Conservation (phyloP, 2,888 invertebrate genomes). For the Spodoptera exigua region DNA sequence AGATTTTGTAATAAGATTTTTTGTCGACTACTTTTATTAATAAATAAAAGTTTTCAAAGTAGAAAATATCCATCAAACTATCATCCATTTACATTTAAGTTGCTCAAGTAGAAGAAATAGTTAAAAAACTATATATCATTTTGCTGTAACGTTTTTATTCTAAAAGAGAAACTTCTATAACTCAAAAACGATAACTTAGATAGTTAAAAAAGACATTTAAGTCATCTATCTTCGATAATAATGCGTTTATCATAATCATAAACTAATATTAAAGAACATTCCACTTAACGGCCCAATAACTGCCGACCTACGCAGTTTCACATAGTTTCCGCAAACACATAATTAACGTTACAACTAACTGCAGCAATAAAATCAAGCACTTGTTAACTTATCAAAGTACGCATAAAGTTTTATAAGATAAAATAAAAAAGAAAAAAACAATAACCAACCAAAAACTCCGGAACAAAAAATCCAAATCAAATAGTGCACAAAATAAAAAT, state of each 20-base stretch:
- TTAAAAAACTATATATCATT: no score
- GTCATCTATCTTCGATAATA: constrained; percentile 40
- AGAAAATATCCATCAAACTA: no score
- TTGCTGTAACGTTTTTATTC: constrained; percentile 14
- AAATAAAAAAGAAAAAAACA: constrained; percentile 67
- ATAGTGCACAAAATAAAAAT: constrained; percentile 85
- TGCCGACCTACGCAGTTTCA: constrained; percentile 38
- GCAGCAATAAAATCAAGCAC: constrained; percentile 44
- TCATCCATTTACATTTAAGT: no score
- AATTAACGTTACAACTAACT: constrained; percentile 24
- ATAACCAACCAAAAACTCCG: constrained; percentile 87
- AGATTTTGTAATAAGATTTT: constrained; percentile 33
- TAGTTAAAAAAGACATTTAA: constrained; percentile 18
- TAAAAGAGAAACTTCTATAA: constrained; percentile 4
- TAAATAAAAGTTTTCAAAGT: no score
- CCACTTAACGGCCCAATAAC: constrained; percentile 40
- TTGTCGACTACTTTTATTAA: no score
- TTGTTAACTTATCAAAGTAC: constrained; percentile 46
- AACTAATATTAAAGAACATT: constrained; percentile 44
- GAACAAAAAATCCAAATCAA: constrained; percentile 87
- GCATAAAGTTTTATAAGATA: constrained; percentile 43
- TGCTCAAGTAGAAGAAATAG: no score
- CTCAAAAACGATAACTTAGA: constrained; percentile 7
- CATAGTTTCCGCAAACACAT: constrained; percentile 37
- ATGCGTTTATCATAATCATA: constrained; percentile 48